These are phyloP conservation scores for Agrochola litura DNA, from an alignment of 2,888 invertebrate species.

Conservation along the genomic window DNA sequence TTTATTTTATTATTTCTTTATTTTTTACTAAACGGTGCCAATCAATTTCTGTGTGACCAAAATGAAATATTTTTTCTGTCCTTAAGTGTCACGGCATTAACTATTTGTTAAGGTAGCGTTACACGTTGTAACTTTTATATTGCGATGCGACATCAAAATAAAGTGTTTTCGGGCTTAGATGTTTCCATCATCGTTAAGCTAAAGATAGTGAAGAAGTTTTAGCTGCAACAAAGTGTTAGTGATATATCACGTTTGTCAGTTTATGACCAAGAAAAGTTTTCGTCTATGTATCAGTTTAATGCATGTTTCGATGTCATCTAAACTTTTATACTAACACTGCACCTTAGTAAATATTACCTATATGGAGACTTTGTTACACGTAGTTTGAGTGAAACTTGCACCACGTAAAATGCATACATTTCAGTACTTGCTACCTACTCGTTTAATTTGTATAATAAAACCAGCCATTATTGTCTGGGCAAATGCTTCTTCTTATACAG, in stretches of 20 bases:
- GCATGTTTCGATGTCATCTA: slow-evolving; percentile 16
- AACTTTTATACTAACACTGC: slow-evolving; percentile 19
- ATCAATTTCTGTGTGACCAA: neutral
- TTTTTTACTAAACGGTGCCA: too few relatives aligned
- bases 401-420: neutral
- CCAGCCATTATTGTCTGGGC: too few relatives aligned
- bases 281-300: slow-evolving; percentile 20
- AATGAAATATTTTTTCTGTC: neutral
- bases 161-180: slow-evolving; percentile 10
- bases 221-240: slow-evolving; percentile 40
- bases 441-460: neutral
- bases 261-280: slow-evolving; percentile 42
- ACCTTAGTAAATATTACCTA: neutral
- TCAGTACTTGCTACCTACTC: neutral
- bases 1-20: too few relatives aligned
- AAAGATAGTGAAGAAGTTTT: slow-evolving; percentile 36
- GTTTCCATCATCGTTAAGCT: slow-evolving; percentile 15
- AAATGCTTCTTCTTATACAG: too few relatives aligned
- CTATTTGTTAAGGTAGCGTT: too few relatives aligned
- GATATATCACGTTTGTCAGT: slow-evolving; percentile 48
- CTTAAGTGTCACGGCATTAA: neutral
- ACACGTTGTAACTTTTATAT: neutral
- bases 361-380: too few relatives aligned
- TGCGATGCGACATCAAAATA: neutral
- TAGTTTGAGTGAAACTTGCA: neutral